Evolutionary conservation across 2,113 vertebrate species (phyloP).

Genomic region (Poicephalus meyeri): DNA sequence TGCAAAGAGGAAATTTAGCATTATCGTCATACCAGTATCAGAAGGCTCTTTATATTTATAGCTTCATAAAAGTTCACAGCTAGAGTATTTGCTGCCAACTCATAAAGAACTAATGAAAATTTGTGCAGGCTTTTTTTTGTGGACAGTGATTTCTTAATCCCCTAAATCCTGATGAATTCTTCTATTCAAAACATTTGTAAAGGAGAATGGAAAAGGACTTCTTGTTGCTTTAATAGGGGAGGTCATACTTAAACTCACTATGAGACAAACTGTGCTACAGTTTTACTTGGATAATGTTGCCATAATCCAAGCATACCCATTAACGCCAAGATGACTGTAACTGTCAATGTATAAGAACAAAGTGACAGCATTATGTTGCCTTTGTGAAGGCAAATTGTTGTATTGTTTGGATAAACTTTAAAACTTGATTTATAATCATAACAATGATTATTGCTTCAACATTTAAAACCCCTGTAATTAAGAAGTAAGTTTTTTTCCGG

Average conservation of each 20-base stretch:
- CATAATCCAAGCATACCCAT: not conserved
- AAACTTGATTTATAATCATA: conserved; percentile 27
- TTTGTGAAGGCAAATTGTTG: conserved; percentile 17
- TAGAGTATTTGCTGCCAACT: conserved; percentile 75
- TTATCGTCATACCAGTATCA: conserved; percentile 80
- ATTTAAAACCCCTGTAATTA: conserved; percentile 43
- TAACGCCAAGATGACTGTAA: not conserved
- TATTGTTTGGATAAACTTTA: conserved; percentile 38
- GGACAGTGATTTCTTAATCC: conserved; percentile 75
- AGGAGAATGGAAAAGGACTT: conserved; percentile 26
- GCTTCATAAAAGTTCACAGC: conserved; percentile 81
- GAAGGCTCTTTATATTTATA: conserved; percentile 81
- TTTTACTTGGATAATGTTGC: not conserved
- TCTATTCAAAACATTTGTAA: conserved; percentile 69
- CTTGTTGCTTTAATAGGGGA: conserved; percentile 29
- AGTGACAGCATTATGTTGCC: not conserved
- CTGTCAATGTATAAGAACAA: not conserved
- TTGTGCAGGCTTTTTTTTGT: conserved; percentile 66
- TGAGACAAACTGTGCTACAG: not conserved
- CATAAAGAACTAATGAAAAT: conserved; percentile 80
- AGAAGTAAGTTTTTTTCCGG: conserved; percentile 47
- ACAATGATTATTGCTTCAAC: conserved; percentile 33
- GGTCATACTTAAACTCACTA: conserved; percentile 19
- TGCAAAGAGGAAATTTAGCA: conserved; percentile 84
- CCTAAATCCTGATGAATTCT: conserved; percentile 73